Evolutionary conservation across 2,888 invertebrate genomes (phyloP).

Genomic region (Oscheius sp.): DNA sequence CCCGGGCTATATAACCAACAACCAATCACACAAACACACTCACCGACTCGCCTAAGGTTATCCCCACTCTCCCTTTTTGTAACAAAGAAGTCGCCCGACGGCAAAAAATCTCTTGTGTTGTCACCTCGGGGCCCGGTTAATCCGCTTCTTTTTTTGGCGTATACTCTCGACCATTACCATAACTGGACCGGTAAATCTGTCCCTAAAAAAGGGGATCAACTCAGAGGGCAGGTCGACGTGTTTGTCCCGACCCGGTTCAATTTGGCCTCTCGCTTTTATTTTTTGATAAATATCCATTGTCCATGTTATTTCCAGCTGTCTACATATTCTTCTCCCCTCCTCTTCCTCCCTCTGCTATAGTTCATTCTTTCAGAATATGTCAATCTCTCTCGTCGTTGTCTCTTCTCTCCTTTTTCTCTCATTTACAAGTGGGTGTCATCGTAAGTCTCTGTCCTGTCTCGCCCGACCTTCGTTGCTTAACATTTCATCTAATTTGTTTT

Average conservation of each 20-base stretch:
- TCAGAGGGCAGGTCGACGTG: constrained; percentile 31
- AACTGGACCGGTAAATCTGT: constrained; percentile 32
- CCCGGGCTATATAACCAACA: constrained; percentile 27
- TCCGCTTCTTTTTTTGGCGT: constrained; percentile 5
- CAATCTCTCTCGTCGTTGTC: background rate
- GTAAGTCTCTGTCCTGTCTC: constrained; percentile 35
- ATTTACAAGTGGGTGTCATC: constrained; percentile 36
- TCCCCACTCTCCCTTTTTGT: background rate
- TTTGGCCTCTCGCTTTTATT: background rate
- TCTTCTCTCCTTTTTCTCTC: constrained; percentile 16
- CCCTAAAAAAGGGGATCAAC: constrained; percentile 23
- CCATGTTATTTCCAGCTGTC: background rate
- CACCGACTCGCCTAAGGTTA: background rate
- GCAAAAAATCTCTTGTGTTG: constrained; percentile 2
- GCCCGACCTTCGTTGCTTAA: constrained; percentile 18
- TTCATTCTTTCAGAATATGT: constrained; percentile 21
- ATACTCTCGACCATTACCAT: constrained; percentile 37
- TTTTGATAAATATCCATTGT: background rate
- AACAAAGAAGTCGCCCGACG: background rate
- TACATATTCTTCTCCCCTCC: background rate
- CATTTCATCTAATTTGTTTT: background rate
- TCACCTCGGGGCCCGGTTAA: constrained; percentile 9
- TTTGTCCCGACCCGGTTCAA: background rate
- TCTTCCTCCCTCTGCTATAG: background rate
- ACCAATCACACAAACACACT: constrained; percentile 6